Evolutionary conservation across 2,113 vertebrate species (phyloP).

Genomic region (Chiloscyllium plagiosum): DNA sequence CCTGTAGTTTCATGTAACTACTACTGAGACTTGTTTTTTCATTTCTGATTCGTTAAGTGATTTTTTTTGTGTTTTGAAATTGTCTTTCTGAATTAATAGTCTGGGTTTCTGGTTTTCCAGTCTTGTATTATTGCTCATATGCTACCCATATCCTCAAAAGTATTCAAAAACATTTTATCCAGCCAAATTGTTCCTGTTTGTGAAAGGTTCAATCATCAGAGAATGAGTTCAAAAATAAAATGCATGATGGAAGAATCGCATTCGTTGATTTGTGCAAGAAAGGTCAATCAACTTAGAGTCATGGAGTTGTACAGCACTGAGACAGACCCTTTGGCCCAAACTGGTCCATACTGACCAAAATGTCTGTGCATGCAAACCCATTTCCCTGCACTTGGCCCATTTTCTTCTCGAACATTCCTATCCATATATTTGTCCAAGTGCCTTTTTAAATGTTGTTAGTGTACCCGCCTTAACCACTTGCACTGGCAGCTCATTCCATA

Average conservation of each 20-base stretch:
- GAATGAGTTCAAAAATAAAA: not conserved
- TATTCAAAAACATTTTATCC: not conserved
- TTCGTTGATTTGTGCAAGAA: not conserved
- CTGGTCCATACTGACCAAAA: no score
- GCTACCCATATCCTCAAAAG: not conserved
- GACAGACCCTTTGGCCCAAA: no score
- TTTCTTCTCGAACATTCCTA: no score
- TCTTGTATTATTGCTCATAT: no score
- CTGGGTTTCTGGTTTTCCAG: not conserved
- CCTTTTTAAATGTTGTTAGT: no score
- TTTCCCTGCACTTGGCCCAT: no score
- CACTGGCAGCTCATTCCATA: no score
- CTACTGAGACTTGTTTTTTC: not conserved
- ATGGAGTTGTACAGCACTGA: no score
- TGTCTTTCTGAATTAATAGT: not conserved
- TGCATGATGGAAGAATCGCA: not conserved
- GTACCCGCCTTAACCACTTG: no score
- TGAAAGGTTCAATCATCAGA: not conserved
- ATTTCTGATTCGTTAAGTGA: not conserved
- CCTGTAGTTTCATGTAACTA: not conserved
- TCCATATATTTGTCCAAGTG: no score
- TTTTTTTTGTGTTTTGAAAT: not conserved
- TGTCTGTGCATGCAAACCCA: no score
- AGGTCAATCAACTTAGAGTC: not conserved
- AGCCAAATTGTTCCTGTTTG: not conserved